Conservation (phyloP, 2,797 vertebrate species). For the Pipistrellus pipistrellus region DNA sequence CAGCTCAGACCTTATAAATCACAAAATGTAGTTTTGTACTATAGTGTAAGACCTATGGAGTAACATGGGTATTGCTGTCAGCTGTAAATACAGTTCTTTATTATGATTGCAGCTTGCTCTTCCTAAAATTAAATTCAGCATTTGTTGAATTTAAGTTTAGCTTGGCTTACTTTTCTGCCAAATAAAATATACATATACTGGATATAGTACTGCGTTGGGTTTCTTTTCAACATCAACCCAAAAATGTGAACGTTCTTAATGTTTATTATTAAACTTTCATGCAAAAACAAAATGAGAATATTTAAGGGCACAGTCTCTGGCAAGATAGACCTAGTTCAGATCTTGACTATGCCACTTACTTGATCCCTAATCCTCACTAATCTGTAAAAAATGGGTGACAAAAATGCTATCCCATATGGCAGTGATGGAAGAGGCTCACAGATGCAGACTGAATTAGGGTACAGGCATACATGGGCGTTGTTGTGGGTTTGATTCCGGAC, state of each 20-base stretch:
- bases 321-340: slow-evolving; percentile 33
- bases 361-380: slow-evolving; percentile 35
- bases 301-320: slow-evolving; percentile 61
- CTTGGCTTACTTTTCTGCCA: slow-evolving; percentile 83
- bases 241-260: slow-evolving; percentile 81
- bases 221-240: slow-evolving; percentile 75
- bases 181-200: slow-evolving; percentile 76
- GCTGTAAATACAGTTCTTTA: slow-evolving; percentile 81
- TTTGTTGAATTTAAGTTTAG: slow-evolving; percentile 85
- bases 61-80: slow-evolving; percentile 74
- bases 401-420: slow-evolving; percentile 8
- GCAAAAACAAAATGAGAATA: slow-evolving; percentile 64
- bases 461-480: neutral
- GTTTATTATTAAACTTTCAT: slow-evolving; percentile 78
- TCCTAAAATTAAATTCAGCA: slow-evolving; percentile 84
- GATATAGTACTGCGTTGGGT: slow-evolving; percentile 78
- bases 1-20: slow-evolving; percentile 56
- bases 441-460: neutral
- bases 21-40: slow-evolving; percentile 60
- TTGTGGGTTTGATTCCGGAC: neutral
- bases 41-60: slow-evolving; percentile 61
- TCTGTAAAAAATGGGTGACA: slow-evolving; percentile 41
- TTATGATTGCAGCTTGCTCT: slow-evolving; percentile 83
- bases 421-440: neutral
- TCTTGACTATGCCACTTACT: neutral